Conservation (phyloP, 2,113 vertebrate species). For the Grammomys dolichurus region DNA sequence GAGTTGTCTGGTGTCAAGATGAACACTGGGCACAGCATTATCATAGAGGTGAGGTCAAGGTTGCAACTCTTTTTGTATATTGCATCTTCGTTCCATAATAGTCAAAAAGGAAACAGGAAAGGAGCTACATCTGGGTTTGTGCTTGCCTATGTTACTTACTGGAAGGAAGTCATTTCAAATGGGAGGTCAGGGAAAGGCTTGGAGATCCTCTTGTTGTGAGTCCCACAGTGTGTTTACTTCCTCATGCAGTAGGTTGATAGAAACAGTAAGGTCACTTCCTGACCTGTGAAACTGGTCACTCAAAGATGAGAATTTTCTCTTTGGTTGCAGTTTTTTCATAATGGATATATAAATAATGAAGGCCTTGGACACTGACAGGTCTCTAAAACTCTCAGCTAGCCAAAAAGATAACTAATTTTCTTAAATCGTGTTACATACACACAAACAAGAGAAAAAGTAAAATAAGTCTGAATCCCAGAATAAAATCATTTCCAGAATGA, state of each 20-base stretch:
- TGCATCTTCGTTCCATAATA: neutral
- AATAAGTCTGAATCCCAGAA: slow-evolving; percentile 62
- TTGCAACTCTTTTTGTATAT: neutral
- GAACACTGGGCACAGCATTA: neutral
- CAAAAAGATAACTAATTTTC: slow-evolving; percentile 61
- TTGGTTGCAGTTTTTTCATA: slow-evolving; percentile 13
- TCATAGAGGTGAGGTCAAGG: neutral
- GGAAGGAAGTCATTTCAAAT: slow-evolving; percentile 24
- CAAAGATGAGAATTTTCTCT: neutral
- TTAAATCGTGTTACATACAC: slow-evolving; percentile 32
- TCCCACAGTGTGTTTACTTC: neutral
- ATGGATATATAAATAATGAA: neutral
- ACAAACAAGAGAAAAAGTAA: slow-evolving; percentile 3
- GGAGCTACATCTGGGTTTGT: neutral
- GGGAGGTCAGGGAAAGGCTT: slow-evolving; percentile 7
- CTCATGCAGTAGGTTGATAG: neutral
- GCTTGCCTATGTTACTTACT: neutral
- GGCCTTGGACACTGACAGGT: neutral
- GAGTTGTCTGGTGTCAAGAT: neutral
- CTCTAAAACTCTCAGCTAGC: slow-evolving; percentile 51
- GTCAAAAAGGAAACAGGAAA: neutral
- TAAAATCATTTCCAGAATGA: slow-evolving; percentile 63
- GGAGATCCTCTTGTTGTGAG: neutral
- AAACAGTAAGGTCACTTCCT: neutral
- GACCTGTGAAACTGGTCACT: neutral